These are phyloP conservation scores for Marasmarcha lunaedactyla DNA, from an alignment of 2,888 invertebrate genomes.

Conservation along the genomic window DNA sequence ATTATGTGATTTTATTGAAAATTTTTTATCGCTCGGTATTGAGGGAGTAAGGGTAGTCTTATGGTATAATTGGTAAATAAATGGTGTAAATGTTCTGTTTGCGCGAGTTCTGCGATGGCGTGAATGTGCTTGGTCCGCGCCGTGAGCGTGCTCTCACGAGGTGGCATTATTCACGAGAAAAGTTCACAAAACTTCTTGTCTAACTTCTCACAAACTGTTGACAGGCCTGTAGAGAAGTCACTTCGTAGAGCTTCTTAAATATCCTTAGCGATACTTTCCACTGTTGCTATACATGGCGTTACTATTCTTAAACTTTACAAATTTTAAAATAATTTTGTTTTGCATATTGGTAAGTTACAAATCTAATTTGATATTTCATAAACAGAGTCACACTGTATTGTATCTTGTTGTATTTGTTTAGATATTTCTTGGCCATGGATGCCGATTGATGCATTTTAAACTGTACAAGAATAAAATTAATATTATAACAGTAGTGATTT, in stretches of 20 bases:
- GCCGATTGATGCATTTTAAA: slow-evolving; percentile 51
- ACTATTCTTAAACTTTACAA: slow-evolving; percentile 2
- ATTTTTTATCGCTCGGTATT: slow-evolving; percentile 43
- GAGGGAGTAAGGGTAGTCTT: slow-evolving; percentile 30
- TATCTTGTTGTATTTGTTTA: slow-evolving; percentile 43
- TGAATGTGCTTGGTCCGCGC: background rate
- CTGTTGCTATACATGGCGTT: background rate
- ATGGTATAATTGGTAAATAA: slow-evolving; percentile 10
- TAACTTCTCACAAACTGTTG: too few species aligned
- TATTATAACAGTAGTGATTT: slow-evolving; percentile 26
- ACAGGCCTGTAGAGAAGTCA: too few species aligned
- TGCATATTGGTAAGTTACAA: slow-evolving; percentile 10
- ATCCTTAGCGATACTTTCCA: background rate
- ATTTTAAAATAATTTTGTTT: background rate
- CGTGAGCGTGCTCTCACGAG: background rate
- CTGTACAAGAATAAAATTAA: slow-evolving; percentile 41
- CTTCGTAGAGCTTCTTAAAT: background rate
- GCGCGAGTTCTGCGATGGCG: slow-evolving; percentile 4
- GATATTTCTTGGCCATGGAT: slow-evolving; percentile 38
- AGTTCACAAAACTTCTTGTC: too few species aligned
- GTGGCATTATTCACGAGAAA: too few species aligned
- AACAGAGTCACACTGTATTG: slow-evolving; percentile 25
- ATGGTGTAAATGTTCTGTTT: slow-evolving; percentile 22
- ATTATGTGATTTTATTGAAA: slow-evolving; percentile 35
- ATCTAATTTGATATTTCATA: slow-evolving; percentile 18